Conservation (phyloP, 2,797 vertebrate genomes). For the Enteromius trimaculatus region DNA sequence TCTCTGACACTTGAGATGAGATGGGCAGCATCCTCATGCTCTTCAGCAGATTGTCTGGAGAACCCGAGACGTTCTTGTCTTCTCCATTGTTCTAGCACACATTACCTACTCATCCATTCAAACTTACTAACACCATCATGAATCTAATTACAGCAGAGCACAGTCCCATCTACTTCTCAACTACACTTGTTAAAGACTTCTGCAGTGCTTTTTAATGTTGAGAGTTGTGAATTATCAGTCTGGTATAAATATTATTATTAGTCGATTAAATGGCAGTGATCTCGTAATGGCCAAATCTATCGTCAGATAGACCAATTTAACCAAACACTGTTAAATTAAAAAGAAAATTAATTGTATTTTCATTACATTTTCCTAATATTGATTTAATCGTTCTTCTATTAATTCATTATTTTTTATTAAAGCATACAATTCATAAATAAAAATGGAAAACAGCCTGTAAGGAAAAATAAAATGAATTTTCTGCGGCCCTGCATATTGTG, state of each 20-base stretch:
- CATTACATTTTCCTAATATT: neutral
- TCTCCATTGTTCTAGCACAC: neutral
- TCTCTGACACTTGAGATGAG: conserved; percentile 40
- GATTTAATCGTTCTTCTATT: neutral
- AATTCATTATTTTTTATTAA: neutral
- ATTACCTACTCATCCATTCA: conserved; percentile 13
- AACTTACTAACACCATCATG: neutral
- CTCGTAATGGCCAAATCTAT: too few relatives aligned
- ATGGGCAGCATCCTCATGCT: neutral
- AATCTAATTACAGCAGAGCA: neutral
- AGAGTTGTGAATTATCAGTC: too few relatives aligned
- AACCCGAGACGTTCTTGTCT: conserved; percentile 33
- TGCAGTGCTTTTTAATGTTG: too few relatives aligned
- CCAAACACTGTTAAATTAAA: too few relatives aligned
- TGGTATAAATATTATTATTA: too few relatives aligned
- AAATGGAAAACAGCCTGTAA: neutral
- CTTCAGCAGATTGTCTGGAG: conserved; percentile 33
- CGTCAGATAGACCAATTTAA: too few relatives aligned
- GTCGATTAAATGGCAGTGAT: too few relatives aligned
- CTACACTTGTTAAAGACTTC: neutral
- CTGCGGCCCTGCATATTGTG: neutral
- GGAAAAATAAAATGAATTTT: neutral
- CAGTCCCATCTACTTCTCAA: neutral
- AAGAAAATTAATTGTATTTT: too few relatives aligned
- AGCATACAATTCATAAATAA: neutral